Conservation (phyloP, 2,113 vertebrate species). For the Erythrocebus patas region DNA sequence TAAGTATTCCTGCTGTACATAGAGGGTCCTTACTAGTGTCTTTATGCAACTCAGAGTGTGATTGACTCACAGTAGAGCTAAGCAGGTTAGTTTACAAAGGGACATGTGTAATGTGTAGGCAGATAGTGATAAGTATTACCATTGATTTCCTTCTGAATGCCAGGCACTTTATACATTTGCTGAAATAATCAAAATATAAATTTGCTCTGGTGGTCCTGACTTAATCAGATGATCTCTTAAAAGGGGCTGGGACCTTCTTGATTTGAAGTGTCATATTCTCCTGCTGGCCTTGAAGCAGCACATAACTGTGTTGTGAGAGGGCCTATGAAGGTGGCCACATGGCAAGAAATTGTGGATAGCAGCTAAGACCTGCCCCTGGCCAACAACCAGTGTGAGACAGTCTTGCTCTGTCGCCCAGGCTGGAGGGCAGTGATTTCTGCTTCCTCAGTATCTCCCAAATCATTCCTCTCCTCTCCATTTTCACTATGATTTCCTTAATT, state of each 20-base stretch:
- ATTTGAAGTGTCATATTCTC: not conserved
- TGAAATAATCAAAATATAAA: not conserved
- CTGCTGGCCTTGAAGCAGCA: not conserved
- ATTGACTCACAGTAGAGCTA: not conserved
- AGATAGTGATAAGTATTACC: not conserved
- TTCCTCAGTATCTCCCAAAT: not conserved
- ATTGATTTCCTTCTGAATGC: not conserved
- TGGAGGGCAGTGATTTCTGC: too few species aligned
- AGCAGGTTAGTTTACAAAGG: not conserved
- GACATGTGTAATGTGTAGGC: not conserved
- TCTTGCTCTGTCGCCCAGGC: too few species aligned
- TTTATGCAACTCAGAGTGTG: not conserved
- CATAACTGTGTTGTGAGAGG: not conserved
- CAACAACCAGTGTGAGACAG: not conserved
- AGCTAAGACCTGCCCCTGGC: not conserved
- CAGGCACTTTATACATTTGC: not conserved
- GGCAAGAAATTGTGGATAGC: not conserved
- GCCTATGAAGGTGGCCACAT: not conserved
- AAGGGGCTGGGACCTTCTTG: not conserved
- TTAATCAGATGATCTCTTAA: not conserved
- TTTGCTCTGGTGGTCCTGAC: not conserved
- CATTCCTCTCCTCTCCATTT: not conserved
- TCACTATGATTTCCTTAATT: not conserved
- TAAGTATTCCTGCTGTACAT: not conserved
- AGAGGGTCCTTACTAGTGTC: not conserved